These are phyloP conservation scores for Microcaecilia unicolor DNA, from an alignment of 2,797 vertebrate genomes.

Conservation along the genomic window DNA sequence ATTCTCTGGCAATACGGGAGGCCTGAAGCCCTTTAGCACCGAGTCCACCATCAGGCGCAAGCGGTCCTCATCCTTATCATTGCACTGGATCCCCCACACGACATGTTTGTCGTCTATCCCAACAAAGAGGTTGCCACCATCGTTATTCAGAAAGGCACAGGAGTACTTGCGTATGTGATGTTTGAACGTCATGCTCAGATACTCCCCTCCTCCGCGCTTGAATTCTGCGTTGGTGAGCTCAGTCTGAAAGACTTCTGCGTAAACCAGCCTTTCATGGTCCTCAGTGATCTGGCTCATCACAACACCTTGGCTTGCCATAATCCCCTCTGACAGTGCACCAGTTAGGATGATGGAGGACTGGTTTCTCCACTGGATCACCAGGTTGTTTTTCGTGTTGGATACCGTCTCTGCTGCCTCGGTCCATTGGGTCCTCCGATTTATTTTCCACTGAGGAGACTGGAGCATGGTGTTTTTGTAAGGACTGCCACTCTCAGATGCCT, in stretches of 20 bases:
- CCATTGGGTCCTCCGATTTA: neutral
- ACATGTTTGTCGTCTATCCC: constrained; percentile 44
- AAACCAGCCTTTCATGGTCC: constrained; percentile 41
- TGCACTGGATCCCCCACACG: constrained; percentile 35
- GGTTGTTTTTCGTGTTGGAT: no score
- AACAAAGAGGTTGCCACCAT: constrained; percentile 44
- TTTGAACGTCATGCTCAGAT: constrained; percentile 36
- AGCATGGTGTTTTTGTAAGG: no score
- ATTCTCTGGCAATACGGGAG: constrained; percentile 40
- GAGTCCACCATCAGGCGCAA: constrained; percentile 41
- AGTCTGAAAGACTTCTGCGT: constrained; percentile 35
- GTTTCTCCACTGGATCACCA: no score
- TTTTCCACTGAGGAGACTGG: no score
- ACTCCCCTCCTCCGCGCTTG: constrained; percentile 43
- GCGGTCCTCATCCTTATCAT: constrained; percentile 38
- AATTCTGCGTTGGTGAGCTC: constrained; percentile 48
- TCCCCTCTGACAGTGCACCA: constrained; percentile 36
- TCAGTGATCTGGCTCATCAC: no score
- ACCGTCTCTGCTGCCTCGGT: neutral
- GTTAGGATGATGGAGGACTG: neutral
- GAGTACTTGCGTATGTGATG: constrained; percentile 39
- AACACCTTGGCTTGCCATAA: constrained; percentile 33
- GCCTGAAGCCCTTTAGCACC: constrained; percentile 41
- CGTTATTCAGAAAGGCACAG: constrained; percentile 52
- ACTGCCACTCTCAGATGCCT: no score